phyloP scores from a whole-genome alignment of 2,888 invertebrate species.

The Leptothorax acervorum region DNA sequence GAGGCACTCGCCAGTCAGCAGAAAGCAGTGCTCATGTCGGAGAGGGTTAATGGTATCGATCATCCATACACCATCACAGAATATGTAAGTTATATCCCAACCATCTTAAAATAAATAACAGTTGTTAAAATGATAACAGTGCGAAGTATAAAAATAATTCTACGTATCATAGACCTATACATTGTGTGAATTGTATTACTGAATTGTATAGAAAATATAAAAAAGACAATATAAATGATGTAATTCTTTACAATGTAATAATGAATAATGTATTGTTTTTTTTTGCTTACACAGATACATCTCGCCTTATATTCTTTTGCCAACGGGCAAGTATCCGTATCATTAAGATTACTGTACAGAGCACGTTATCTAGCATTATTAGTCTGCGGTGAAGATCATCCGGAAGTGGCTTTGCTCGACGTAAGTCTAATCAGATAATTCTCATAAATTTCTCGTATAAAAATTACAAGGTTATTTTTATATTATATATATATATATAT shows the following conservation, averaged over 20 bases:
- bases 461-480: neutral
- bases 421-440: constrained; percentile 86
- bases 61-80: constrained; percentile 99
- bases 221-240: neutral
- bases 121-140: neutral
- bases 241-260: neutral
- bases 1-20: constrained; percentile 99
- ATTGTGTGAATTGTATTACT: neutral
- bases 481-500: neutral
- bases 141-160: neutral
- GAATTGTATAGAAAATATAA: neutral
- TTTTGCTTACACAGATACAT: constrained; percentile 92
- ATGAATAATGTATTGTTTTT: constrained; percentile 10
- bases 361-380: constrained; percentile 97
- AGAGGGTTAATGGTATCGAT: constrained; percentile 98
- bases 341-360: constrained; percentile 97
- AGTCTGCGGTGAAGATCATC: constrained; percentile 98
- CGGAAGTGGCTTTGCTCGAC: constrained; percentile 98
- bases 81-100: constrained; percentile 92
- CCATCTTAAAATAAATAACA: constrained; percentile 75
- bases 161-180: neutral
- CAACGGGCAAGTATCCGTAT: constrained; percentile 98
- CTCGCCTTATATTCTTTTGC: constrained; percentile 99
- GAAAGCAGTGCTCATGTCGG: constrained; percentile 99
- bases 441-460: neutral